Evolutionary conservation across 1,140 invertebrate genomes (phyloP).

Genomic region (Gerris buenoi): DNA sequence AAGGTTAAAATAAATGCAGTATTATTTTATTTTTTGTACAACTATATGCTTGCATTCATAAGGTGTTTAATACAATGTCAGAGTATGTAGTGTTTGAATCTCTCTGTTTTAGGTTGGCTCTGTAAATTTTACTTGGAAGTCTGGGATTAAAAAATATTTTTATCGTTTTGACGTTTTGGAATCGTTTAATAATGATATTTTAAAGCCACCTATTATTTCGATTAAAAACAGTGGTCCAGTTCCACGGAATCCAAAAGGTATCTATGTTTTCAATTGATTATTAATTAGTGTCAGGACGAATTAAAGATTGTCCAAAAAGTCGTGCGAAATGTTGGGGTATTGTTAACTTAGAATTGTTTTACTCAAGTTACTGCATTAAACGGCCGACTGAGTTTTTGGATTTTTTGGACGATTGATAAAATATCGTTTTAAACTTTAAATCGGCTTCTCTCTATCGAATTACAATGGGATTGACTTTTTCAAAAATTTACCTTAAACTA

Average conservation of each 20-base stretch:
- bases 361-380: background rate
- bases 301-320: background rate
- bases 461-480: no score
- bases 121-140: slow-evolving; percentile 86
- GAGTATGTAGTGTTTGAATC: background rate
- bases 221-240: slow-evolving; percentile 70
- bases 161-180: slow-evolving; percentile 75
- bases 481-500: no score
- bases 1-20: no score
- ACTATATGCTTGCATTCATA: no score
- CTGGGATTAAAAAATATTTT: slow-evolving; percentile 62
- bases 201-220: slow-evolving; percentile 70
- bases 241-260: slow-evolving; percentile 67
- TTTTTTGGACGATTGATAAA: background rate
- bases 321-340: background rate
- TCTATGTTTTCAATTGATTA: background rate
- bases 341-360: background rate
- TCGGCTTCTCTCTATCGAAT: background rate
- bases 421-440: background rate
- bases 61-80: no score
- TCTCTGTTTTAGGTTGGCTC: slow-evolving; percentile 35
- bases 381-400: background rate
- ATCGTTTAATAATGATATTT: slow-evolving; percentile 64
- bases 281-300: background rate
- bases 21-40: no score